Base-by-base conservation (phyloP, 1,140 invertebrate species). In the Sesamia nonagrioides region DNA sequence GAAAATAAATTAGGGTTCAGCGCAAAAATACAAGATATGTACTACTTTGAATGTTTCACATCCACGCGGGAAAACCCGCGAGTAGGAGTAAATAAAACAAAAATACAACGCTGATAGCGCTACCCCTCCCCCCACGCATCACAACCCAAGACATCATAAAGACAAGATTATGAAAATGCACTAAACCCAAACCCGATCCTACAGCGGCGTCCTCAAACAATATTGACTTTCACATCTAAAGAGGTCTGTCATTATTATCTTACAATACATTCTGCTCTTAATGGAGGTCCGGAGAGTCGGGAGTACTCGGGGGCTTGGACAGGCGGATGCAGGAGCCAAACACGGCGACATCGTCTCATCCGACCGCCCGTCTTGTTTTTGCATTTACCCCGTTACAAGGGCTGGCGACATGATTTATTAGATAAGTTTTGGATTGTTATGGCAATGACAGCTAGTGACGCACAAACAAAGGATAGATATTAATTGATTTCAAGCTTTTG, bases 331-430 rank as follows among this genome's bases (percentile, higher is more conserved):
- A 75, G 33, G 54, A 75, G 66, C 68, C 79, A 61, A 72, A 76
- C 73, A 68, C 6, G 52, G 72, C 80, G 75, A 76, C 73, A 69
- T 73, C 52, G 42, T 61, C 37, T 74, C 61, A 18, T 17, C 37
- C 68, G 61, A 77, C 69, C 79, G 76, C 79, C 79, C 78, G 81
- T 77, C 77, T 77, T 78, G 82, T 78, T 82, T 86, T 80, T 80
- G 85, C 83, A 84, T 79, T 82, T 58, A 50, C 77, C 69, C 74
- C 76, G 80, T 82, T 82, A 82, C 56, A 72, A 82, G 79, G 82
- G 82, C 66, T 86, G 80, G 33, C 77, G 2, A 37, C 2, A 63
- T 71, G 18, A 72, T 63, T 76, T 76, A 63, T 76, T 75, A 11
- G 7, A 9, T 40, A 63, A 33, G 37, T 66, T 37, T 17, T 37